These are phyloP conservation scores for Drosophila arawakana DNA, from an alignment of 1,140 invertebrate species.

Conservation along the genomic window DNA sequence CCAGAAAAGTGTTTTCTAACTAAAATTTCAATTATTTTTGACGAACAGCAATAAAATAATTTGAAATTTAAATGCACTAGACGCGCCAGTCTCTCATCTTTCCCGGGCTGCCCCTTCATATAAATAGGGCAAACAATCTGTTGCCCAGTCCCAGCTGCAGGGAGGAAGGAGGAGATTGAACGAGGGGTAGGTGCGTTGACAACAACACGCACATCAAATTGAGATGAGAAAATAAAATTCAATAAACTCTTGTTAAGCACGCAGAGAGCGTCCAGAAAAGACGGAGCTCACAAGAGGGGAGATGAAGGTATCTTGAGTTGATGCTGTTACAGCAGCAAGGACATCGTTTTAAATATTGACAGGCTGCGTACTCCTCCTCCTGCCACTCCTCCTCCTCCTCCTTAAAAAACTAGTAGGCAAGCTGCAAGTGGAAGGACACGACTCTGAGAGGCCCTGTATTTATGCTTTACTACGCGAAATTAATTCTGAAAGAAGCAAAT, in stretches of 20 bases:
- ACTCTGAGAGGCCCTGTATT: too few relatives aligned
- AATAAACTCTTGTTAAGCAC: slow-evolving; percentile 83
- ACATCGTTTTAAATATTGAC: slow-evolving; percentile 83
- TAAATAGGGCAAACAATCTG: slow-evolving; percentile 65
- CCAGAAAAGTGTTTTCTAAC: slow-evolving; percentile 69
- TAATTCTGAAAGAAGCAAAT: too few relatives aligned
- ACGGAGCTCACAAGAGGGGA: background rate
- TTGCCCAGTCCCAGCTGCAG: slow-evolving; percentile 44
- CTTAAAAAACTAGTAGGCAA: background rate
- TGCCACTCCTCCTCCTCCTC: background rate
- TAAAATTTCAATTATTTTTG: slow-evolving; percentile 80
- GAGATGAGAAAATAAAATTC: slow-evolving; percentile 83
- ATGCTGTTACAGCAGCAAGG: slow-evolving; percentile 59
- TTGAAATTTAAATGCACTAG: slow-evolving; percentile 78
- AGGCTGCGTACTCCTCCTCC: slow-evolving; percentile 32
- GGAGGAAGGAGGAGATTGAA: background rate
- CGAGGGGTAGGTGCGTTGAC: slow-evolving; percentile 8
- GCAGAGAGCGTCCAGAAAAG: slow-evolving; percentile 45
- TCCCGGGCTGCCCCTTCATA: background rate
- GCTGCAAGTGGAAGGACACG: too few relatives aligned
- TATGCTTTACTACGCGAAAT: too few relatives aligned
- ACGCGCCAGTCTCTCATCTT: slow-evolving; percentile 17
- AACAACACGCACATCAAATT: slow-evolving; percentile 77
- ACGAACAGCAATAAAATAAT: slow-evolving; percentile 70
- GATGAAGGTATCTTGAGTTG: slow-evolving; percentile 44